Percentiles rank a stretch among this genome's conserved stretches.
Conservation (phyloP, 2,113 vertebrate species). For the Pycnonotus jocosus region DNA sequence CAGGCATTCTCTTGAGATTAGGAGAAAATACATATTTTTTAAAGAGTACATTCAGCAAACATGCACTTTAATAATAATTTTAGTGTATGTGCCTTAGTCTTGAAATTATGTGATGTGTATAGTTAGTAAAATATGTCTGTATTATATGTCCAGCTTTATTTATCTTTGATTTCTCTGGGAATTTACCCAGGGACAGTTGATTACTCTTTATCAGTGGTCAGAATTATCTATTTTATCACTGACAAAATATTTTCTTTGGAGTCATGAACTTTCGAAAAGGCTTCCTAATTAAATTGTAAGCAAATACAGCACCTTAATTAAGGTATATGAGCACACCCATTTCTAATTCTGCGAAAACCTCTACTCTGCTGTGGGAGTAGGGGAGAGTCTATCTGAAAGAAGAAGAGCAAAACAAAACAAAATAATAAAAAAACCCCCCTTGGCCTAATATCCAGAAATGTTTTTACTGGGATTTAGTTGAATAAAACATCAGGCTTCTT, state of each 20-base stretch:
- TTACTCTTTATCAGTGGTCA: neutral
- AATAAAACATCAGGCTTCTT: constrained; percentile 73
- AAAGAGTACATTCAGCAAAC: neutral
- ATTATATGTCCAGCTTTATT: neutral
- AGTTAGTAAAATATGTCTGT: neutral
- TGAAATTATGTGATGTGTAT: neutral
- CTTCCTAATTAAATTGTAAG: neutral
- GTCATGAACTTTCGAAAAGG: neutral
- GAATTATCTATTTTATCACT: neutral
- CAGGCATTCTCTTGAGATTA: neutral
- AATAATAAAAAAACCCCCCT: neutral
- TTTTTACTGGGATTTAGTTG: constrained; percentile 48
- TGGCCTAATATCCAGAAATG: constrained; percentile 55
- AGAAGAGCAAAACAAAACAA: constrained; percentile 4
- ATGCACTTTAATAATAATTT: neutral
- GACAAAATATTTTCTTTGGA: neutral
- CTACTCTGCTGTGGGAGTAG: neutral
- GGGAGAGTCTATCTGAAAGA: neutral
- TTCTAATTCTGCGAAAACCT: neutral
- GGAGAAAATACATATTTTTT: neutral
- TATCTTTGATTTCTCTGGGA: neutral
- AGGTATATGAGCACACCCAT: neutral
- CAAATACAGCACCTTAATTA: neutral
- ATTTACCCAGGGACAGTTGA: neutral
- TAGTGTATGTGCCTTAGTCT: neutral